phyloP scores from a whole-genome alignment of 92 coral and sea anemone genomes.

The Pocillopora meandrina region DNA sequence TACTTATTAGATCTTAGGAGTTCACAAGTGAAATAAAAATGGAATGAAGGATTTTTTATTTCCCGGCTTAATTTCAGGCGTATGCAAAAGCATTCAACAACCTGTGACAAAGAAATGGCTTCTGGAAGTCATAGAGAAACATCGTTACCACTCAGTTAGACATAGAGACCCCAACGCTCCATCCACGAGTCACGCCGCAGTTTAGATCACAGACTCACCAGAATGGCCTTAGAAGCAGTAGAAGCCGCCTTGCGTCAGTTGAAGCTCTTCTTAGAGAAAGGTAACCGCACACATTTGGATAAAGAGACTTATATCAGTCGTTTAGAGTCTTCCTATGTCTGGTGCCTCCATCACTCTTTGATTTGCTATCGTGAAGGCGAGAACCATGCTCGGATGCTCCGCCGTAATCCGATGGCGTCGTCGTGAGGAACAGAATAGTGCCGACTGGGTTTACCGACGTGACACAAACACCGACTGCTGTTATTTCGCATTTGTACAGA shows the following conservation, averaged over 20 bases:
- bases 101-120: slow-evolving; percentile 88
- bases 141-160: slow-evolving; percentile 52
- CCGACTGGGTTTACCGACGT: slow-evolving; percentile 8
- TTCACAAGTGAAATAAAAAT: too few relatives aligned
- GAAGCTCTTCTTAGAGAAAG: background rate
- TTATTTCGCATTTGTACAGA: background rate
- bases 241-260: background rate
- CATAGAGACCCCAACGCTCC: slow-evolving; percentile 24
- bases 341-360: background rate
- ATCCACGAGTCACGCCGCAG: slow-evolving; percentile 1
- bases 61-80: slow-evolving; percentile 57
- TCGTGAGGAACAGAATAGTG: slow-evolving; percentile 4
- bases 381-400: background rate
- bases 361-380: background rate
- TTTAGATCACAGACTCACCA: slow-evolving; percentile 9
- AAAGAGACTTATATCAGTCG: background rate
- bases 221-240: background rate
- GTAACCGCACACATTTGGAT: background rate
- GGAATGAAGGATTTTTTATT: too few relatives aligned
- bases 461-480: background rate
- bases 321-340: background rate
- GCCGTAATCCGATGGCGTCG: background rate
- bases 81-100: slow-evolving; percentile 86
- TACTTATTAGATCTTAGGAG: too few relatives aligned
- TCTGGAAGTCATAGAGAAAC: slow-evolving; percentile 83